Base-by-base conservation (phyloP, 1,140 invertebrate species). In the Andricus grossulariae region DNA sequence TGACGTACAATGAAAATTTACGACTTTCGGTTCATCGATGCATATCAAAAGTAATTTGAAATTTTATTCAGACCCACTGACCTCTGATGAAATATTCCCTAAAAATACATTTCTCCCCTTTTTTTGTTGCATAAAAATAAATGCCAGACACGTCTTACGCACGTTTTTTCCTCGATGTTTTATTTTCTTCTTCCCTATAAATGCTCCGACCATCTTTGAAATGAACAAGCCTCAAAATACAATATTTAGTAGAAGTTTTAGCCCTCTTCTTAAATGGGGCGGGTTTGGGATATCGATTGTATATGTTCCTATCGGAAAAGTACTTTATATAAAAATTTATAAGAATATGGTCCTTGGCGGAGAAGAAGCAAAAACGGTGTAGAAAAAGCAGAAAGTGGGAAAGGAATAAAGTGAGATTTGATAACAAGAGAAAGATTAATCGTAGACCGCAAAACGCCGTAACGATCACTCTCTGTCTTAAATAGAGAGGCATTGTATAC, bases 351-450 rank as follows among this genome's bases (percentile, higher is more conserved):
- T 39, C 5, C 16, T 39, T 66, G n/a, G 60, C n/a, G 2, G 6
- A 66, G 25, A n/a, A 54, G 2, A 18, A 7, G n/a, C 39, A 11
- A 45, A 45, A 45, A 45, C 6, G 6, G 10, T 45, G 39, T 11
- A 45, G 5, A 45, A 11, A 7, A n/a, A 54, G 7, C 2, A 54
- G 8, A n/a, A 25, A 15, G 12, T 60, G 21, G 13, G 25, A n/a
- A 39, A 32, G 25, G 39, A 66, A 66, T 66, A 16, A 16, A 16
- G 60, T 66, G 13, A 15, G 32, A 10, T 60, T 32, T 11, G 12
- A 66, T 66, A 66, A 66, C 7, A 66, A 66, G 60, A 66, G 60
- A 32, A 66, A 66, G 60, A 66, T 66, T 66, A 66, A 66, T 66
- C n/a, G 60, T 39, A 15, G 25, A 16, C 32, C n/a, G 25, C n/a